Conservation (phyloP, 1,140 invertebrate genomes). For the Leptopilina clavipes region DNA sequence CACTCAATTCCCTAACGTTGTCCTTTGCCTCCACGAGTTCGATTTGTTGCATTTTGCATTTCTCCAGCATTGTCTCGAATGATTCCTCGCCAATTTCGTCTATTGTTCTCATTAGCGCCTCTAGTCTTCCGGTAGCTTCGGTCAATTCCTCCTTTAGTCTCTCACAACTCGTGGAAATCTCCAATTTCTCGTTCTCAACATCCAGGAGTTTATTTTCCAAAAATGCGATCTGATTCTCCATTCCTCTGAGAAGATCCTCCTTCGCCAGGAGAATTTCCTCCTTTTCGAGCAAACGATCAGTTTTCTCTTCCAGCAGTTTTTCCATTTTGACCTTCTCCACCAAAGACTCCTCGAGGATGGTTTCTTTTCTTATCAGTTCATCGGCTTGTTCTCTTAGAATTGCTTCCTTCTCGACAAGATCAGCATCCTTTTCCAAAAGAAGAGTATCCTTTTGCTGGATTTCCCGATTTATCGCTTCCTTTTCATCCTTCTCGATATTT, state of each 20-base stretch:
- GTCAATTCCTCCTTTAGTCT: slow-evolving; percentile 52
- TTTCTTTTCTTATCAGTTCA: slow-evolving; percentile 53
- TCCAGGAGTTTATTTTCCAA: slow-evolving; percentile 54
- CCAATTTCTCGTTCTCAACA: slow-evolving; percentile 42
- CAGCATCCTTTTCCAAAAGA: slow-evolving; percentile 59
- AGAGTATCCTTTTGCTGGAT: slow-evolving; percentile 58
- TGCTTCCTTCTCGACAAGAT: not conserved
- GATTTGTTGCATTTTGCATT: slow-evolving; percentile 58
- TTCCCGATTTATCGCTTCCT: slow-evolving; percentile 60
- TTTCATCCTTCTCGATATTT: slow-evolving; percentile 63
- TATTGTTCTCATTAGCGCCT: slow-evolving; percentile 47
- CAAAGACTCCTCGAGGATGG: not conserved
- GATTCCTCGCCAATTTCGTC: slow-evolving; percentile 52
- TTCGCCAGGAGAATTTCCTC: slow-evolving; percentile 61
- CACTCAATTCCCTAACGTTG: slow-evolving; percentile 65
- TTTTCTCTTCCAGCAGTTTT: not conserved
- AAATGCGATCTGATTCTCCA: slow-evolving; percentile 61
- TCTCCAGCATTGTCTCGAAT: slow-evolving; percentile 66
- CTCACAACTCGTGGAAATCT: slow-evolving; percentile 45
- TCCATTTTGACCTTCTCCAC: slow-evolving; percentile 45
- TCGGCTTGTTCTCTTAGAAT: slow-evolving; percentile 33
- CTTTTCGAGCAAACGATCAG: slow-evolving; percentile 51
- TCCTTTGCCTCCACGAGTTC: slow-evolving; percentile 63
- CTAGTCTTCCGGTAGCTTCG: slow-evolving; percentile 48
- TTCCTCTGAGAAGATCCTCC: slow-evolving; percentile 51